Conservation (phyloP, 2,113 vertebrate species). For the Helogale parvula region DNA sequence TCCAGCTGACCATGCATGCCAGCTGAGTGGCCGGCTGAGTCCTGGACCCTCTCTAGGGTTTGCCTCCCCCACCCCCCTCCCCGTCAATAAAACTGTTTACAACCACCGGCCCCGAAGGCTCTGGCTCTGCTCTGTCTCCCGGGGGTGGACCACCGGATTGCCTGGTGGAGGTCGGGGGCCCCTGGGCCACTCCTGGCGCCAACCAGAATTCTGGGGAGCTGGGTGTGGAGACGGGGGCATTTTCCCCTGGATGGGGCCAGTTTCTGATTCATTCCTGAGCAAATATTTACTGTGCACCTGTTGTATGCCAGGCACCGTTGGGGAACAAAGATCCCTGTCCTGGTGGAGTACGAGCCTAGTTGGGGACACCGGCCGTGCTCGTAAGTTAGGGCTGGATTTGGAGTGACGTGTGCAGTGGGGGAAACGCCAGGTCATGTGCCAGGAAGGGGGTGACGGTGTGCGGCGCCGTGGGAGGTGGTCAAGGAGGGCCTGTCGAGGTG, state of each 20-base stretch:
- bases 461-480: rapidly evolving
- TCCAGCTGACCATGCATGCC: conserved; percentile 80
- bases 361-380: not conserved
- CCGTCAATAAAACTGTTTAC: conserved; percentile 84
- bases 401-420: not conserved
- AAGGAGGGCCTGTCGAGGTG: not conserved
- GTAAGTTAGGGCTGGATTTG: not conserved
- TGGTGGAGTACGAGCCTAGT: not conserved
- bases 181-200: not conserved
- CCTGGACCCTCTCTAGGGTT: conserved; percentile 71
- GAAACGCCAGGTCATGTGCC: not conserved
- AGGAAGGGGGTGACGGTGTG: not conserved
- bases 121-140: conserved; percentile 35
- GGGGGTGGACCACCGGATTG: not conserved
- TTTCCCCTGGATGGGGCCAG: not conserved
- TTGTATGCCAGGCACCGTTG: not conserved
- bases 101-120: conserved; percentile 75
- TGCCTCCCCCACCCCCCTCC: conserved; percentile 48
- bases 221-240: too few relatives aligned
- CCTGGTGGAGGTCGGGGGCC: not conserved
- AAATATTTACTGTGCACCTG: not conserved
- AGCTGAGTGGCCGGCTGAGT: conserved; percentile 71
- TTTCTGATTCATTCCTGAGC: not conserved
- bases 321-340: not conserved
- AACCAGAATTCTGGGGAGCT: not conserved